These are phyloP conservation scores for Hiodon alosoides DNA, from an alignment of 2,113 vertebrate genomes.

Conservation along the genomic window DNA sequence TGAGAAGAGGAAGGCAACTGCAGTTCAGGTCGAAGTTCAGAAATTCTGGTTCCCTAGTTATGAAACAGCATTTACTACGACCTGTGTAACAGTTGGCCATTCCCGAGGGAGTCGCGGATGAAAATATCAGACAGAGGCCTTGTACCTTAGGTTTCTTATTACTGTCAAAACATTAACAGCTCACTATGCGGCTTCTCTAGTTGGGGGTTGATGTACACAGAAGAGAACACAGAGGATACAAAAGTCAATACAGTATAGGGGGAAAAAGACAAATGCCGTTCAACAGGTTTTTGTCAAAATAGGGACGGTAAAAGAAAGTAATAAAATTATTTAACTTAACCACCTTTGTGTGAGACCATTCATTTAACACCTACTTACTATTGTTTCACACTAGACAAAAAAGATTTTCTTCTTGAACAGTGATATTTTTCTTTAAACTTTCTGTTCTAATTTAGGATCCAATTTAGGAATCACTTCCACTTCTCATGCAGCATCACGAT, in stretches of 20 bases:
- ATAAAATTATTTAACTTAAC: too few species aligned
- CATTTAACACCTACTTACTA: too few species aligned
- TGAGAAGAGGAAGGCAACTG: too few species aligned
- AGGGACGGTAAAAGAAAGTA: background rate
- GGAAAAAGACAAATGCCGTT: background rate
- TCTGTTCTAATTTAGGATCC: too few species aligned
- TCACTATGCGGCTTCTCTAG: background rate
- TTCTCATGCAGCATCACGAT: too few species aligned
- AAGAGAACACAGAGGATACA: background rate
- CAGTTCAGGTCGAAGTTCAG: too few species aligned
- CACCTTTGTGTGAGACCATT: too few species aligned
- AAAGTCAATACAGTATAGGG: background rate
- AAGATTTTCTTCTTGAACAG: too few species aligned
- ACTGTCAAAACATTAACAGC: constrained; percentile 10
- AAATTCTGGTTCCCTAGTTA: background rate
- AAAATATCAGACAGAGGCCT: background rate
- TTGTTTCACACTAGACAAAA: too few species aligned
- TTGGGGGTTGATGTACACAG: background rate
- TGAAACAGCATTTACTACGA: background rate
- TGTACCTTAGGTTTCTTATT: background rate
- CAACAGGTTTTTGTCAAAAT: background rate
- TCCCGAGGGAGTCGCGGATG: background rate
- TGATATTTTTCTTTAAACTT: too few species aligned
- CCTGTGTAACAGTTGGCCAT: constrained; percentile 9
- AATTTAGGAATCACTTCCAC: too few species aligned